Conservation (phyloP, 2,113 vertebrate genomes). For the Xenopus laevis region DNA sequence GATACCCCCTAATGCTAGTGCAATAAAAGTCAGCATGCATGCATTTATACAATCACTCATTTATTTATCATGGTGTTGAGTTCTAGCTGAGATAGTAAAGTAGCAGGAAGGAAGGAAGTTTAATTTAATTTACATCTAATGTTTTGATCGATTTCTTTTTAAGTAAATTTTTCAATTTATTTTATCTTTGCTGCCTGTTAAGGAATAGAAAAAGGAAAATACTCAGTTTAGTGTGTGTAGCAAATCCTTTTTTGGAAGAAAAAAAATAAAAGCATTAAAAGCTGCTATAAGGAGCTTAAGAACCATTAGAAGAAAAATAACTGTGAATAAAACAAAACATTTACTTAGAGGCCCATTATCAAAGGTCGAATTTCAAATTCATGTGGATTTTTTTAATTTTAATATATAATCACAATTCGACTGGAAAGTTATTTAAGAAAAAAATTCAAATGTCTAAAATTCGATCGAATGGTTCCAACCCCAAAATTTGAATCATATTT, state of each 20-base stretch:
- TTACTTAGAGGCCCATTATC: neutral
- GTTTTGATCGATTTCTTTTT: slow-evolving; percentile 9
- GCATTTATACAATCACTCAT: neutral
- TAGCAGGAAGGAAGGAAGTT: neutral
- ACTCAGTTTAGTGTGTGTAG: neutral
- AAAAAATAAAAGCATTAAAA: neutral
- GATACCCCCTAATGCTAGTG: too few species aligned
- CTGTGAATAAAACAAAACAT: neutral
- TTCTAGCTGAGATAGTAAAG: neutral
- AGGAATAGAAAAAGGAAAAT: neutral
- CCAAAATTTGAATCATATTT: too few species aligned
- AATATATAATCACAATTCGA: too few species aligned
- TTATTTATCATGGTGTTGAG: neutral
- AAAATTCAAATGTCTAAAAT: too few species aligned
- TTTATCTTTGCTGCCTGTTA: slow-evolving; percentile 6
- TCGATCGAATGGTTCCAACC: too few species aligned
- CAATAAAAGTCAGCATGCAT: neutral
- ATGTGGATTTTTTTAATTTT: too few species aligned
- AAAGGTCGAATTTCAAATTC: too few species aligned
- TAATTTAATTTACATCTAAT: slow-evolving; percentile 18
- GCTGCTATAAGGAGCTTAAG: neutral
- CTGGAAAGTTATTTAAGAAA: too few species aligned
- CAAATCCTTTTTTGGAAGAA: neutral
- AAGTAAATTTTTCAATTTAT: slow-evolving; percentile 16
- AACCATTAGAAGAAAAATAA: neutral